phyloP scores from a whole-genome alignment of 2,797 vertebrate genomes.

The Petrocephalus schoutedeni region DNA sequence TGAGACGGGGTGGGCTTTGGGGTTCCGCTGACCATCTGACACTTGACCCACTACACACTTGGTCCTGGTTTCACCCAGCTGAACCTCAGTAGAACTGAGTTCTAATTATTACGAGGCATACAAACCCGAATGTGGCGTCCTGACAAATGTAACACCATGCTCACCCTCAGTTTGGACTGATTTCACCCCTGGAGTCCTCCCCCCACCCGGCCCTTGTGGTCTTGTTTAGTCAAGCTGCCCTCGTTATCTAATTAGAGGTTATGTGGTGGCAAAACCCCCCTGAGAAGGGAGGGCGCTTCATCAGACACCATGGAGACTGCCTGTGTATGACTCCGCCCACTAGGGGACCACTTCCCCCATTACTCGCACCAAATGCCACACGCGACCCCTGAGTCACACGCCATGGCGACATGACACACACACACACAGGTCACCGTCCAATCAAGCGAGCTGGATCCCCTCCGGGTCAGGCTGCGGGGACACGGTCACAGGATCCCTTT shows the following conservation, averaged over 20 bases:
- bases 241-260: slow-evolving; percentile 25
- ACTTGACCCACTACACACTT: background rate
- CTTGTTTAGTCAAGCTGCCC: slow-evolving; percentile 2
- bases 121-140: background rate
- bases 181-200: background rate
- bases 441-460: background rate
- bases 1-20: slow-evolving; percentile 36
- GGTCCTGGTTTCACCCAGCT: background rate
- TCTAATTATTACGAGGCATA: background rate
- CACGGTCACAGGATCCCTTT: background rate
- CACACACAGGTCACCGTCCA: background rate
- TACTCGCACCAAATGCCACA: background rate
- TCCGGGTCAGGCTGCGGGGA: background rate
- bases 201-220: background rate
- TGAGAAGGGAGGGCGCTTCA: background rate
- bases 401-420: background rate
- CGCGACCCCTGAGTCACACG: background rate
- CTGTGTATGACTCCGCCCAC: background rate
- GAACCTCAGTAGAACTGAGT: background rate
- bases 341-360: background rate
- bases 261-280: background rate
- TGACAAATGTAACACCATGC: background rate
- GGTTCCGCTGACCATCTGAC: background rate
- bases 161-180: background rate
- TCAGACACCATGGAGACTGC: background rate